These are phyloP conservation scores for Lepidochitona cinerea DNA, from an alignment of 2,888 invertebrate genomes.

Conservation along the genomic window DNA sequence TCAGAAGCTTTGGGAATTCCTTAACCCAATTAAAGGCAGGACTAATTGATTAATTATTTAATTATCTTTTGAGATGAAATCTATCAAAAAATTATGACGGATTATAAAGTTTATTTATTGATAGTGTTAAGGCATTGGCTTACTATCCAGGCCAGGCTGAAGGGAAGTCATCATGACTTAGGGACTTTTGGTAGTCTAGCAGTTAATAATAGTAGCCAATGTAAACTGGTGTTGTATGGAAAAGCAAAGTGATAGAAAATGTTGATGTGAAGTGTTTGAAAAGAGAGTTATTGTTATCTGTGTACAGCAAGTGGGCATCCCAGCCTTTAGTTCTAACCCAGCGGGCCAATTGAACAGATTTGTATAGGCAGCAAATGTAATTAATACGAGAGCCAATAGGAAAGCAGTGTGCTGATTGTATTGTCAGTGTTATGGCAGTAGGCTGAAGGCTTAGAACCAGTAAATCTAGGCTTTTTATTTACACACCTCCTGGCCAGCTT, in stretches of 20 bases:
- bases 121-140: no score
- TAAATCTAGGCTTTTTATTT: constrained; percentile 3
- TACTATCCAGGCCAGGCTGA: no score
- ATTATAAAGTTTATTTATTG: no score
- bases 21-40: no score
- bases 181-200: no score
- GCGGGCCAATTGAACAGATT: not conserved
- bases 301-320: not conserved
- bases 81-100: no score
- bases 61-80: no score
- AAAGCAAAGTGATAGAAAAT: not conserved
- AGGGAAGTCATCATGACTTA: no score
- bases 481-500: constrained; percentile 2
- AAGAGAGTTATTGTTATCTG: not conserved
- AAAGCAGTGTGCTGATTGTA: not conserved
- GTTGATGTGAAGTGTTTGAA: not conserved
- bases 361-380: constrained; percentile 8
- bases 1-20: no score
- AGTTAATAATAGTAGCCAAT: no score
- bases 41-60: no score
- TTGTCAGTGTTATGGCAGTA: not conserved
- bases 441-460: not conserved
- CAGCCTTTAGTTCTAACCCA: not conserved
- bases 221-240: not conserved
- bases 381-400: not conserved